Evolutionary conservation across 2,797 vertebrate species (phyloP).

Genomic region (Microhierax caerulescens): DNA sequence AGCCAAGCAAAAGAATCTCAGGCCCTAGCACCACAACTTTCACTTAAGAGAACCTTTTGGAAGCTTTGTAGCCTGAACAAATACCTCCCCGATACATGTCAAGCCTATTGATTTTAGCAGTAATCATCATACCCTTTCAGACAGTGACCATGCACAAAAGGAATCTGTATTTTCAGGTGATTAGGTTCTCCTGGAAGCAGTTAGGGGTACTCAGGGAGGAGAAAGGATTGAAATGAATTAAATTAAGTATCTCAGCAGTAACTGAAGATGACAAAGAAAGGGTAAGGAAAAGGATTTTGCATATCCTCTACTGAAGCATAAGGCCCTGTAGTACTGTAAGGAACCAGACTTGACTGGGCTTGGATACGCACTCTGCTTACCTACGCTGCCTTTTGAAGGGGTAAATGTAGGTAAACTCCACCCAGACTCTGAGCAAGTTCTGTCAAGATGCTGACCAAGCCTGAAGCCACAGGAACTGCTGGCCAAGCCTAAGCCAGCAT

Average conservation of each 20-base stretch:
- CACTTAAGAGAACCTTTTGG: not conserved
- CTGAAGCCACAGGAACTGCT: not conserved
- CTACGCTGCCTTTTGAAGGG: not conserved
- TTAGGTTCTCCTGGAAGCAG: not conserved
- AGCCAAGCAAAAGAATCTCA: not conserved
- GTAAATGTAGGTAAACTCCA: not conserved
- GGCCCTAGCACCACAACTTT: not conserved
- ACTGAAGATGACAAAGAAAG: not conserved
- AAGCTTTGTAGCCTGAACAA: not conserved
- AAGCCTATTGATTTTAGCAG: not conserved
- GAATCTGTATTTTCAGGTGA: not conserved
- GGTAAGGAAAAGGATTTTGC: not conserved
- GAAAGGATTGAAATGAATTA: not conserved
- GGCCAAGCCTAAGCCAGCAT: not conserved
- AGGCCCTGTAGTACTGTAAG: not conserved
- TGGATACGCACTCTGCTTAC: not conserved
- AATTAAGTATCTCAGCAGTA: not conserved
- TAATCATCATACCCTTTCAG: not conserved
- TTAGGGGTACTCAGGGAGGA: not conserved
- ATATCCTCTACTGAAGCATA: not conserved
- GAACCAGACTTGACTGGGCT: not conserved
- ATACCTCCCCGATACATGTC: not conserved
- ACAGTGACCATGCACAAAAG: not conserved
- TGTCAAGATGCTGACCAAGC: not conserved
- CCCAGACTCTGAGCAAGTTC: not conserved